Evolutionary conservation across 2,888 invertebrate species (phyloP).

Genomic region (Aspidiotus rigidus): DNA sequence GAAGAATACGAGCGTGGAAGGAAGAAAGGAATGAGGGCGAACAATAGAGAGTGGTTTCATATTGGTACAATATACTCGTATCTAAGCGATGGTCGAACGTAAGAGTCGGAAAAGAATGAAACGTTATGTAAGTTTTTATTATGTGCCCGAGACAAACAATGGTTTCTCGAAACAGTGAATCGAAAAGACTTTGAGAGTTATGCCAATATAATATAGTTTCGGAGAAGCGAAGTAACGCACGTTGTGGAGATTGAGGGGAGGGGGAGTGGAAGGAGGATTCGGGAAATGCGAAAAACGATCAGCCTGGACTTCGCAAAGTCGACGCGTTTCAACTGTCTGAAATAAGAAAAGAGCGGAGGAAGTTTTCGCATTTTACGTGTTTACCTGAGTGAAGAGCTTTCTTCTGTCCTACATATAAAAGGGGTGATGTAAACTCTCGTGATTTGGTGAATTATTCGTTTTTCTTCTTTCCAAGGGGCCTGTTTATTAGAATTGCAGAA

Average conservation of each 20-base stretch:
- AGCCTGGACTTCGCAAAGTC: conserved; percentile 9
- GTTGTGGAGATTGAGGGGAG: not conserved
- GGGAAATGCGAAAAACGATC: not conserved
- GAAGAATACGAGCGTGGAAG: not conserved
- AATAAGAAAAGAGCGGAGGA: not conserved
- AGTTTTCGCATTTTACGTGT: not conserved
- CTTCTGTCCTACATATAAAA: no score
- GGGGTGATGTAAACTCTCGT: no score
- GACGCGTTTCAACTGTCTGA: not conserved
- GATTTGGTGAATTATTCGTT: no score
- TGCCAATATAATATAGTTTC: conserved; percentile 12
- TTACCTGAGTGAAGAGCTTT: not conserved
- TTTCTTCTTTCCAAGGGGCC: no score
- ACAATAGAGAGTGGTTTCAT: not conserved
- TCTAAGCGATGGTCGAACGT: not conserved
- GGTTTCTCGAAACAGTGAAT: conserved; percentile 1
- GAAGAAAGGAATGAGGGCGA: not conserved
- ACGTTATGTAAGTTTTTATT: conserved; percentile 13
- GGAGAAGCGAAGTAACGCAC: not conserved
- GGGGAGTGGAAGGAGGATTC: not conserved
- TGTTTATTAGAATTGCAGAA: no score
- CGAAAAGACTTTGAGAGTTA: conserved; percentile 14
- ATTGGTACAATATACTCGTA: no score
- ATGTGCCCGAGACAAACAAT: conserved; percentile 10
- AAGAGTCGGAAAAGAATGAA: conserved; percentile 12